Percentiles rank a stretch among this genome's conserved stretches.
These are phyloP conservation scores for Spodoptera littoralis DNA, from an alignment of 2,888 invertebrate genomes.

Conservation along the genomic window DNA sequence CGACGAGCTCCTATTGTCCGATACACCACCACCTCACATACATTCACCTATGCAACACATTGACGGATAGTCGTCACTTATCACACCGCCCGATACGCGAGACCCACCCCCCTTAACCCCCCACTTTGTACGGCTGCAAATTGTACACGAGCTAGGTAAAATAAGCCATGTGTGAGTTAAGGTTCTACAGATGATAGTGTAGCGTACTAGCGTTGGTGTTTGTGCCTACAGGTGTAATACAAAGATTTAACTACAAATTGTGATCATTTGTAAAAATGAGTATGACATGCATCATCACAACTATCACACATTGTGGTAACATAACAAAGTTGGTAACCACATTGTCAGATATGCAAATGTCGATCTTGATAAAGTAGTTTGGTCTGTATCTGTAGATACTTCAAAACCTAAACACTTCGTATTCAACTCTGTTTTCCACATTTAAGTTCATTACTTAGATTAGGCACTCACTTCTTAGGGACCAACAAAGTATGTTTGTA, in stretches of 20 bases:
- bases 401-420: too few relatives aligned
- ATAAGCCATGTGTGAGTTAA: conserved; percentile 43
- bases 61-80: conserved; percentile 77
- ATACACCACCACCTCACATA: conserved; percentile 66
- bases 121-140: conserved; percentile 65
- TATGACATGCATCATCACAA: too few relatives aligned
- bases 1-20: conserved; percentile 67
- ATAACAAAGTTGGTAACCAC: too few relatives aligned
- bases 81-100: conserved; percentile 70
- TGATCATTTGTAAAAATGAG: background rate
- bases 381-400: too few relatives aligned
- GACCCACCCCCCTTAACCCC: conserved; percentile 65
- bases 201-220: conserved; percentile 4
- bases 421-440: too few relatives aligned
- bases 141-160: conserved; percentile 65
- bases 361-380: too few relatives aligned
- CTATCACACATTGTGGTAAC: too few relatives aligned
- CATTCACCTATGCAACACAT: conserved; percentile 71
- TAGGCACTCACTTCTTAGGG: too few relatives aligned
- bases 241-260: too few relatives aligned
- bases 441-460: too few relatives aligned
- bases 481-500: too few relatives aligned
- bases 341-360: too few relatives aligned
- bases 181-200: conserved; percentile 22
- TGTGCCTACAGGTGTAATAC: background rate